Evolutionary conservation across 2,113 vertebrate species (phyloP), one percentile per base, ranked within the genome.

Genomic region (Sorex fumeus): DNA sequence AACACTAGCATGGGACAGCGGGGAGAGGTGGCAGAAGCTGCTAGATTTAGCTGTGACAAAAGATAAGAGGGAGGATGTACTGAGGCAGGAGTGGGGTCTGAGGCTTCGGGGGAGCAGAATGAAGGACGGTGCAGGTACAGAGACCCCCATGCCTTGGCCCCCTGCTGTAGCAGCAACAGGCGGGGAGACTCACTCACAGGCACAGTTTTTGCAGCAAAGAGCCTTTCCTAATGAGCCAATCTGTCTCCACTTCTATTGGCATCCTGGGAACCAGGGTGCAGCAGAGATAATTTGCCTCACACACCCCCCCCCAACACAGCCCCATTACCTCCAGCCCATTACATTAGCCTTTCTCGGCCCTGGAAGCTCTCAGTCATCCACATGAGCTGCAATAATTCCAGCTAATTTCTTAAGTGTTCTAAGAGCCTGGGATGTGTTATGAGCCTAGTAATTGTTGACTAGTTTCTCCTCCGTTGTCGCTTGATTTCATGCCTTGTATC

Each of bases 371-470:
- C 95, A 93, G 95, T 97, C 94, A 96, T 94, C 95, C 95, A 94
- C 87, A 95, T 75, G 95, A 92, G 91, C 94, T 93, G 91, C 96
- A 96, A 84, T 96, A 95, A 97, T 97, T 97, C 90, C 94, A 97
- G 95, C 96, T 97, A 97, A 97, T 97, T 96, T 96, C 95, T 97
- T 97, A 97, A 97, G 95, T 97, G 96, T 96, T 95, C 95, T 95
- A 96, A 96, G 95, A 96, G 96, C 96, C 94, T 91, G 81, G 72
- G 94, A 96, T 97, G 96, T 95, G 96, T 96, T 96, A 96, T 96
- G 95, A 96, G 96, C 84, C 95, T 94, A 84, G 96, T 96, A 97
- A 97, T 96, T 96, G 96, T 97, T 97, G 95, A 97, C 95, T 96
- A 93, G 92, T 86, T 95, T 89, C 87, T 95, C 74, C 84, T 92